phyloP scores from a whole-genome alignment of 2,113 vertebrate species.

The Dromas ardeola region DNA sequence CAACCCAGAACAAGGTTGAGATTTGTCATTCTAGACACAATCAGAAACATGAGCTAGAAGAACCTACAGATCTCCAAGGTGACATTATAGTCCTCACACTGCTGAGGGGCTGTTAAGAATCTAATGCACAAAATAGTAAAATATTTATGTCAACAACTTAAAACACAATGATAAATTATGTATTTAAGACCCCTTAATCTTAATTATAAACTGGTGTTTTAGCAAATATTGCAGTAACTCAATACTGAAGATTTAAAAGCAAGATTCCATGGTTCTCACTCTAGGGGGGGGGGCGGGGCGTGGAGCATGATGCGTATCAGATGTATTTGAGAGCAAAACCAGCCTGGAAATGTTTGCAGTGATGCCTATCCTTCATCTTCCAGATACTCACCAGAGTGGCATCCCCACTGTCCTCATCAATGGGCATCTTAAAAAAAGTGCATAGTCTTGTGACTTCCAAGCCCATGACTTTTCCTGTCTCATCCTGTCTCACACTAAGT shows the following conservation, averaged over 20 bases:
- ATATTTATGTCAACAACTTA: constrained; percentile 4
- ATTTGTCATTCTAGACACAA: background rate
- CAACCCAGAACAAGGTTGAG: background rate
- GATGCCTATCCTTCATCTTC: background rate
- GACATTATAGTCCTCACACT: background rate
- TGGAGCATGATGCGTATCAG: background rate
- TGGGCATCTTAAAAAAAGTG: background rate
- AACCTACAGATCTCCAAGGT: background rate
- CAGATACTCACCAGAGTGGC: background rate
- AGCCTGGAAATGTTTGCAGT: background rate
- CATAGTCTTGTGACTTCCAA: background rate
- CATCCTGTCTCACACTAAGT: background rate
- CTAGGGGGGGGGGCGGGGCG: background rate
- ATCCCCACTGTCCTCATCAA: background rate
- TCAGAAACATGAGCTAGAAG: background rate
- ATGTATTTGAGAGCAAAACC: background rate
- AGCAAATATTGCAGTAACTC: background rate
- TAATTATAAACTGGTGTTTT: background rate
- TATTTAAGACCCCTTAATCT: background rate
- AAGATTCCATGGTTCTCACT: background rate
- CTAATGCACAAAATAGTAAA: background rate
- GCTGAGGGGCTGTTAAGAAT: background rate
- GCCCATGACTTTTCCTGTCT: background rate
- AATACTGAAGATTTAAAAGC: background rate
- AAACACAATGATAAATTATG: background rate